Percentiles rank a stretch among this genome's conserved stretches.
Conservation (phyloP, 2,797 vertebrate species). For the Sus cebifrons region DNA sequence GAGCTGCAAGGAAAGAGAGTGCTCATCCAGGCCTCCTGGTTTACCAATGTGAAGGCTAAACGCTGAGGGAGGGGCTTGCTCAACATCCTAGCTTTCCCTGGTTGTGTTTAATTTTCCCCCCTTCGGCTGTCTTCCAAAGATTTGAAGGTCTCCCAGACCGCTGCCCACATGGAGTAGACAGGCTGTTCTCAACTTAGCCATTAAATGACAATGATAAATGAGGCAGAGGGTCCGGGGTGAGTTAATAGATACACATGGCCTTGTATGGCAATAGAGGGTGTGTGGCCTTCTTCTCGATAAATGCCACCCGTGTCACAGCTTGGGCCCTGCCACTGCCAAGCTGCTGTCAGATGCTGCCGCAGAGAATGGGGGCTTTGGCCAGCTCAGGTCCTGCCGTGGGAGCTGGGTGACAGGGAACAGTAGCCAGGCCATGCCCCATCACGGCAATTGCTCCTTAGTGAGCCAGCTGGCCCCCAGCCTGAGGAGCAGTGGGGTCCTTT, state of each 20-base stretch:
- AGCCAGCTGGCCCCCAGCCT: conserved; percentile 76
- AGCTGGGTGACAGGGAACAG: neutral
- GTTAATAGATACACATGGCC: neutral
- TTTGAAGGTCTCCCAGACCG: neutral
- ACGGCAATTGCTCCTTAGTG: neutral
- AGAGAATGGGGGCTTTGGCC: neutral
- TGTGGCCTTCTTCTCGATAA: neutral
- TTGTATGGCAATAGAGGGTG: neutral
- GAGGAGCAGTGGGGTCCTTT: neutral
- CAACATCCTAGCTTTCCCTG: neutral
- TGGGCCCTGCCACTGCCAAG: neutral
- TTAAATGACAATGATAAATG: conserved; percentile 55
- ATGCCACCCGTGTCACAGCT: neutral
- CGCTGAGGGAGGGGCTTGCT: neutral
- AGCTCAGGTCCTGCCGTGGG: neutral
- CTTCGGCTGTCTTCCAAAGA: neutral
- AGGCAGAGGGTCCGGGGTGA: neutral
- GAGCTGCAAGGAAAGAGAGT: neutral
- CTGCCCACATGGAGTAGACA: neutral
- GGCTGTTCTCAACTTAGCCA: neutral
- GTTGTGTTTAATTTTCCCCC: neutral
- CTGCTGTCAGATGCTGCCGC: conserved; percentile 19
- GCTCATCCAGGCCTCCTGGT: neutral
- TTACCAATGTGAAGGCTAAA: neutral
- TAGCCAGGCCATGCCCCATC: neutral